Conservation (phyloP, 2,888 invertebrate genomes). For the Balanococcus diminutus region DNA sequence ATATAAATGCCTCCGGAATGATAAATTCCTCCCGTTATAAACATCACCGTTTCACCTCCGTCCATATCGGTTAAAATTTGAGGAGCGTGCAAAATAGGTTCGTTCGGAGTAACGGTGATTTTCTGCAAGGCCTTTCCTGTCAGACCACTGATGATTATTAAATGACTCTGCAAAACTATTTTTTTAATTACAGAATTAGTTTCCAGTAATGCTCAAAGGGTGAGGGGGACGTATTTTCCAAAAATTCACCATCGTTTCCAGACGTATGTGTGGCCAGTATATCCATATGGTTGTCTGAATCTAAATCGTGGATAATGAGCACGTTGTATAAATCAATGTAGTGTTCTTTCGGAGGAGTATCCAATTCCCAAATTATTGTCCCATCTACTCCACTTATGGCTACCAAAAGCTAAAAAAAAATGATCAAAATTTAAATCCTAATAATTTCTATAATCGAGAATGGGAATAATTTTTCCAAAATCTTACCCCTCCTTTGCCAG, state of each 20-base stretch:
- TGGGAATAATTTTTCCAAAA: not conserved
- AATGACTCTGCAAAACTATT: conserved; percentile 61
- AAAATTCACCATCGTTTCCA: conserved; percentile 62
- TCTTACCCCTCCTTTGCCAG: conserved; percentile 74
- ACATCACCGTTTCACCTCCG: conserved; percentile 70
- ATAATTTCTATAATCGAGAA: too few species aligned
- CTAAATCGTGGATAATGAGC: conserved; percentile 72
- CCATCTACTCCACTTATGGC: conserved; percentile 13
- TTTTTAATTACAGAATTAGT: too few species aligned
- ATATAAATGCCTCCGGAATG: conserved; percentile 74
- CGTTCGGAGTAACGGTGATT: conserved; percentile 69
- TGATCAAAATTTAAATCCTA: too few species aligned
- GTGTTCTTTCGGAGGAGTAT: not conserved
- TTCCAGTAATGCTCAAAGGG: too few species aligned
- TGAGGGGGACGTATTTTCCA: too few species aligned
- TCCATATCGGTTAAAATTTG: conserved; percentile 69
- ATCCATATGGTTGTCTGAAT: conserved; percentile 73
- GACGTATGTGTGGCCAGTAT: conserved; percentile 72
- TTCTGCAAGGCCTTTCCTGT: conserved; percentile 69
- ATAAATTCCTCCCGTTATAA: conserved; percentile 77
- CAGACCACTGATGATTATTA: conserved; percentile 74
- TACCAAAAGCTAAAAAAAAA: conserved; percentile 1
- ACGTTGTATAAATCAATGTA: conserved; percentile 70
- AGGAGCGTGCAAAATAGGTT: conserved; percentile 76
- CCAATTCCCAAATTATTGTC: conserved; percentile 17